Conservation (phyloP, 2,113 vertebrate genomes). For the Empidonax traillii region DNA sequence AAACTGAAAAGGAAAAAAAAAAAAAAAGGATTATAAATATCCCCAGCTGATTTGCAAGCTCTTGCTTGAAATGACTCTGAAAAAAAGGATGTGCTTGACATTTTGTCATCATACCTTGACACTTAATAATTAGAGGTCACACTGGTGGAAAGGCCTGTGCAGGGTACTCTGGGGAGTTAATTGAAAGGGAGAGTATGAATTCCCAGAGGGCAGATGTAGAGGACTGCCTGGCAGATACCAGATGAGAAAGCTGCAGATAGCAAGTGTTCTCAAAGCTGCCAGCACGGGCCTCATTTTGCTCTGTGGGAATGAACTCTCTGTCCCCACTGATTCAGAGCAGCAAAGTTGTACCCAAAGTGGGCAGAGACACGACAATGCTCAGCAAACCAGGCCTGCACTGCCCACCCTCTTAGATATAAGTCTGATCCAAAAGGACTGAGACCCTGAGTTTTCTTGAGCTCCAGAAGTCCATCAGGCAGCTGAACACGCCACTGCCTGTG, state of each 20-base stretch:
- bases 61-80: background rate
- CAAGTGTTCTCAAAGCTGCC: background rate
- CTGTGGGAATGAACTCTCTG: background rate
- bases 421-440: background rate
- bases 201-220: background rate
- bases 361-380: background rate
- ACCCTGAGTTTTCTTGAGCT: background rate
- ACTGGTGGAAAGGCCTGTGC: background rate
- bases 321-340: background rate
- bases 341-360: background rate
- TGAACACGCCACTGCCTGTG: background rate
- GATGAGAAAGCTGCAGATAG: background rate
- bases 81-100: background rate
- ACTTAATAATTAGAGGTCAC: background rate
- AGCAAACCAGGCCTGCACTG: background rate
- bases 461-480: background rate
- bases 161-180: background rate
- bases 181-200: background rate
- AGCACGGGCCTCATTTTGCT: background rate
- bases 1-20: conserved; percentile 77
- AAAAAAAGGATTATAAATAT: background rate
- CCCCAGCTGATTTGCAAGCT: background rate
- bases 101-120: background rate
- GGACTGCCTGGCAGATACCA: background rate
- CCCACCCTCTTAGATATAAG: background rate